Base-by-base conservation (phyloP, 2,797 vertebrate species). In the Sebastiscus tertius region DNA sequence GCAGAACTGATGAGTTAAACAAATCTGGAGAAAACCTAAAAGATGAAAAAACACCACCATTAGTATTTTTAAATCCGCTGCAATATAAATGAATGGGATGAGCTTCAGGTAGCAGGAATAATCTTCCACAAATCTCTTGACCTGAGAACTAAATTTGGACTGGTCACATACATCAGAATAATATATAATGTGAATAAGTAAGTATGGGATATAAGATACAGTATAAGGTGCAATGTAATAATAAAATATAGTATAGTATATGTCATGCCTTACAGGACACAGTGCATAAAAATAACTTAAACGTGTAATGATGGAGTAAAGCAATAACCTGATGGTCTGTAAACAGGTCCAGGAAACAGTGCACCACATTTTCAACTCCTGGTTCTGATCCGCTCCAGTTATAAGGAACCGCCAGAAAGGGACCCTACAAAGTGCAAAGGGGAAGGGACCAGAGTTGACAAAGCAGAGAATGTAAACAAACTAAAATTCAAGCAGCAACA, bases 371-470 rank as follows among this genome's bases (percentile, higher is more conserved):
- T 99, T 99, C 69, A 99, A 90, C 68, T 99, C 98, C 86, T 96
- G 97, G 89, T 99, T 99, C 94, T 99, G 98, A 93, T 99, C 97
- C 0, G 98, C 98, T 67, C 99, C 99, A 1, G 99, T 99, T 88
- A 99, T 97, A 33, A 99, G 96, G 85, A 99, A 99, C 39, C 98
- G 95, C 99, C 99, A 99, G 93, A 99, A 99, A 4, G 98, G 98
- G 91, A 99, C 97, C 2, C 99, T 99, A 77, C 8, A 89, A 76
- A 68, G n/a, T 46, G 75, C 24, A 52, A 68, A 65, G 12, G 5
- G 60, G n/a, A 73, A 58, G 8, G 1, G 8, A 65, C 2, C 2
- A 77, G 22, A 60, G n/a, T 29, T 65, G 27, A 52, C 18, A 59
- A 27, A 39, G 22, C 26, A 67, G 31, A 49, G 4, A 46, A 46